Base-by-base conservation (phyloP, 2,888 invertebrate species). In the Spodoptera littoralis region DNA sequence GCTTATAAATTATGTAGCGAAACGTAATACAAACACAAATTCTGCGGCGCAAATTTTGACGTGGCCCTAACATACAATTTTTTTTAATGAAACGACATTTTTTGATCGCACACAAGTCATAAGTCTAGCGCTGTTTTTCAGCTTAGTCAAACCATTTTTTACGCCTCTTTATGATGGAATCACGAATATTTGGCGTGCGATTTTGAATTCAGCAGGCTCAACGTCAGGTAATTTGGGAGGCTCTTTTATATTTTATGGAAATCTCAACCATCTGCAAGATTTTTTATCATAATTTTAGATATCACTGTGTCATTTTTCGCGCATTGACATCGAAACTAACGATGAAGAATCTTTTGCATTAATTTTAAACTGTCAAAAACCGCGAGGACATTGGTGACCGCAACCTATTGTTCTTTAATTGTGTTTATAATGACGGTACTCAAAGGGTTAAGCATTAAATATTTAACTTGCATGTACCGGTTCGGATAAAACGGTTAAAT, bases 1-100 rank as follows among this genome's bases (percentile, higher is more conserved):
- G 81, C 83, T 88, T 87, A 88, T 90, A 90, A 89, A 88, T 89
- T 88, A 88, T 90, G 85, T 85, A 89, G 82, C 81, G 80, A 84
- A 84, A 85, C 84, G 79, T 75, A 80, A 84, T 81, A 74, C 83
- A 82, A 84, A 84, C 81, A 80, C 76, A 79, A 84, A 85, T 84
- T 81, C 73, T 67, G 75, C 69, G 70, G 77, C 69, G 67, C 66
- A 65, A 76, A 77, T 81, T 84, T 79, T 81, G 82, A 84, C 79
- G 71, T 74, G 65, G 57, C 59, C 70, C 61, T 66, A 69, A 75
- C 62, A 67, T 73, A 68, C 65, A 77, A 80, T 77, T 69, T 72
- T 70, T 72, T 63, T 71, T 67, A 71, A 80, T 65, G 63, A 75
- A 69, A 66, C 56, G 66, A 64, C 45, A 55, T 66, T 79, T 77